Conservation (phyloP, 2,888 invertebrate genomes). For the Caenorhabditis macrosperma region DNA sequence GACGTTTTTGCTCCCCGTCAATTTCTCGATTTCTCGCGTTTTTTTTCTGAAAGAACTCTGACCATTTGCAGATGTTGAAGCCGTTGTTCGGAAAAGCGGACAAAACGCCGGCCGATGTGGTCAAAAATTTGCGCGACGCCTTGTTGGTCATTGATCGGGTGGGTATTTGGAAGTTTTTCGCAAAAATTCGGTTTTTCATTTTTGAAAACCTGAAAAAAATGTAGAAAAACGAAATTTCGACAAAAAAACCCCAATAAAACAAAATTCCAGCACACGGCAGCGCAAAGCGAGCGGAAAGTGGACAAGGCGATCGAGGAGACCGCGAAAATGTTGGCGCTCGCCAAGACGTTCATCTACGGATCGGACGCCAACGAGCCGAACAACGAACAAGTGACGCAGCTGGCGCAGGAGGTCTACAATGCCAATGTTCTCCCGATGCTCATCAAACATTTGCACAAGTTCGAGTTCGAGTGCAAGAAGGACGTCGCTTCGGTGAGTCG, state of each 20-base stretch:
- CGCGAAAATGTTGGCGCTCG: conserved; percentile 85
- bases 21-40: neutral
- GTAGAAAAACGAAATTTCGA: neutral
- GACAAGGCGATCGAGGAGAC: conserved; percentile 98
- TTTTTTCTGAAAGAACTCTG: neutral
- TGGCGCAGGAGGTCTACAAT: conserved; percentile 98
- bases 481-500: conserved; percentile 91
- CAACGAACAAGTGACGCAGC: conserved; percentile 89
- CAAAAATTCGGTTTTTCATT: no score
- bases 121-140: conserved; percentile 92
- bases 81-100: conserved; percentile 61
- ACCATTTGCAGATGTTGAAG: conserved; percentile 45
- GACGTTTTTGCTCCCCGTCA: no score
- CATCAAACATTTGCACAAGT: conserved; percentile 88
- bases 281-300: conserved; percentile 89
- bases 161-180: neutral
- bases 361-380: conserved; percentile 92
- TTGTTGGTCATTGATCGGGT: conserved; percentile 90
- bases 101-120: conserved; percentile 90
- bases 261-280: conserved; percentile 34
- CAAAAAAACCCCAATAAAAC: no score
- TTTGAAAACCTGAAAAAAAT: neutral
- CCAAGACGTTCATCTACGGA: conserved; percentile 98
- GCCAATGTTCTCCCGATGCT: conserved; percentile 93
- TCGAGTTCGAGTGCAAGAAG: conserved; percentile 94